A percentile compares a stretch with the other conserved stretches of the same genome.
Evolutionary conservation across 2,113 vertebrate species (phyloP).

Genomic region (Hippocampus mohnikei): DNA sequence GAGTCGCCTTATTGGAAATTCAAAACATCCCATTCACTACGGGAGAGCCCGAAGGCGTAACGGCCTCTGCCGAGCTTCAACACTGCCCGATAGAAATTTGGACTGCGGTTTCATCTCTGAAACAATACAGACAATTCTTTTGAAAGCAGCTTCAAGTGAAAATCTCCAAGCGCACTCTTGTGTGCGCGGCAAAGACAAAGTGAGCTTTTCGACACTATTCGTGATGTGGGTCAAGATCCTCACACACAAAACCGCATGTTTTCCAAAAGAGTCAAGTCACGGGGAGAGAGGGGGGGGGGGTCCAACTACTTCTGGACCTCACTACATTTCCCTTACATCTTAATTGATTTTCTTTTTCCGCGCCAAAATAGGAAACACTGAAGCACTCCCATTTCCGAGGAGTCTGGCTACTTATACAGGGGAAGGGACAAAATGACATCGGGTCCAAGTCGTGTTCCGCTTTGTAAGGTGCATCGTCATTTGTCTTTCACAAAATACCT

Average conservation of each 20-base stretch:
- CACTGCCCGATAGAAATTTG: constrained; percentile 29
- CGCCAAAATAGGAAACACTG: background rate
- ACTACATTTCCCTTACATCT: background rate
- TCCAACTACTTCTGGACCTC: no score
- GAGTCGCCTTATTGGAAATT: constrained; percentile 2
- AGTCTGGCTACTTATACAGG: constrained; percentile 30
- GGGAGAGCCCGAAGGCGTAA: constrained; percentile 22
- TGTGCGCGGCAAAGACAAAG: background rate
- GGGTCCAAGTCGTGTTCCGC: constrained; percentile 26
- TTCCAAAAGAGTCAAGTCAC: background rate
- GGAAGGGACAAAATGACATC: constrained; percentile 24
- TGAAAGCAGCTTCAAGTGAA: constrained; percentile 25
- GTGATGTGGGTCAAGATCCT: background rate
- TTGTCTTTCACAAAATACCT: constrained; percentile 42
- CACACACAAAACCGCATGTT: constrained; percentile 15
- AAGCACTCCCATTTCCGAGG: constrained; percentile 6
- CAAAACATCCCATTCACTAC: constrained; percentile 6
- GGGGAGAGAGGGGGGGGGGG: no score
- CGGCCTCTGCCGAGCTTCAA: constrained; percentile 17
- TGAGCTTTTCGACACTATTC: background rate
- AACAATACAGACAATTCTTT: constrained; percentile 33
- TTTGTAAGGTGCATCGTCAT: constrained; percentile 65
- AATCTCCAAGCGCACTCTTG: constrained; percentile 42
- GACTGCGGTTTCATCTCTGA: constrained; percentile 18
- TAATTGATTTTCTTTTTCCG: background rate